phyloP scores from a whole-genome alignment of 2,113 vertebrate genomes.

The Hyperopisus bebe region DNA sequence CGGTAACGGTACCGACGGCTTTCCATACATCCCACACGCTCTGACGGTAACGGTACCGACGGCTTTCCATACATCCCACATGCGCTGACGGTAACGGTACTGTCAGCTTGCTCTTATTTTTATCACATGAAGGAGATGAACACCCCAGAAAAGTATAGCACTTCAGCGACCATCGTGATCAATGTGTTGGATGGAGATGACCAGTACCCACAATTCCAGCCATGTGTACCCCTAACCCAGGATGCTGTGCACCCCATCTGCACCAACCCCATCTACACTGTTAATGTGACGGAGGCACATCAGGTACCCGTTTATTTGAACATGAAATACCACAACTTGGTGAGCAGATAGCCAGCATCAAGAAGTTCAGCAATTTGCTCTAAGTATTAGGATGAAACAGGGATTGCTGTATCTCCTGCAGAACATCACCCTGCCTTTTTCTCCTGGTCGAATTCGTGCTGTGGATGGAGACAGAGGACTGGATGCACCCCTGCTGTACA shows the following conservation, averaged over 20 bases:
- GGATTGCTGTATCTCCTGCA: constrained; percentile 25
- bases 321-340: not conserved
- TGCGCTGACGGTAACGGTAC: not conserved
- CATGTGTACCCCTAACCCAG: constrained; percentile 51
- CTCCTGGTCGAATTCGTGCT: constrained; percentile 65
- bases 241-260: constrained; percentile 48
- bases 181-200: constrained; percentile 59
- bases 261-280: constrained; percentile 57
- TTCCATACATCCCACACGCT: not conserved
- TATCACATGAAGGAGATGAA: constrained; percentile 54
- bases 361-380: not conserved
- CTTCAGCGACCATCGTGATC: constrained; percentile 46
- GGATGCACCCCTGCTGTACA: constrained; percentile 54
- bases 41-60: not conserved
- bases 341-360: not conserved
- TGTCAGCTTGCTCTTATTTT: not conserved
- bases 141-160: constrained; percentile 52
- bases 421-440: constrained; percentile 57
- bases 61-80: not conserved
- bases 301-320: constrained; percentile 45
- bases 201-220: constrained; percentile 65
- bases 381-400: not conserved
- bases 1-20: not conserved
- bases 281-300: constrained; percentile 59
- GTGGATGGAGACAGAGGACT: constrained; percentile 69